Evolutionary conservation across 2,797 vertebrate genomes (phyloP).

Genomic region (Varecia variegata): DNA sequence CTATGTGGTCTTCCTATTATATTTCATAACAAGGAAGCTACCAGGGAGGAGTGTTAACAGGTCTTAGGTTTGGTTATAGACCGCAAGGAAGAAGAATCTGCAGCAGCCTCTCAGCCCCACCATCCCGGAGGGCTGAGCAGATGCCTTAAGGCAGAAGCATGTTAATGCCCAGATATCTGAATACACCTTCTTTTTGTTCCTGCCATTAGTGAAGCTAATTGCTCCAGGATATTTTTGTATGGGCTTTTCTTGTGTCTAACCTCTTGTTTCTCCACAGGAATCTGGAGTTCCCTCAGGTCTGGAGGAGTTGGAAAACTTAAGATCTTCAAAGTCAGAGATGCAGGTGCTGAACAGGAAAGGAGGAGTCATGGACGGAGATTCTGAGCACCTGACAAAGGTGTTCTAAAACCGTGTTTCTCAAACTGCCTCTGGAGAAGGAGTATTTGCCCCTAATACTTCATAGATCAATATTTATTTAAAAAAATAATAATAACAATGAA

Average conservation of each 20-base stretch:
- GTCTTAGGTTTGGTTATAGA: no score
- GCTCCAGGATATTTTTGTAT: not conserved
- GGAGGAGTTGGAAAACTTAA: not conserved
- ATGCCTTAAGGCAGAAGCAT: not conserved
- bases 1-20: not conserved
- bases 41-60: not conserved
- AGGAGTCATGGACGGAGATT: not conserved
- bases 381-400: not conserved
- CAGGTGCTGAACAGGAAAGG: not conserved
- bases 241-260: not conserved
- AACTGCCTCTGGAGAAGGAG: not conserved
- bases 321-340: not conserved
- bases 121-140: not conserved
- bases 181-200: not conserved
- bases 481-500: not conserved
- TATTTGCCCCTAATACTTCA: not conserved
- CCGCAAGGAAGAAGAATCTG: not conserved
- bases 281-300: not conserved
- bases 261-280: not conserved
- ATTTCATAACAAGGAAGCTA: not conserved
- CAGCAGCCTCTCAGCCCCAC: fast-evolving
- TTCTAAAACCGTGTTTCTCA: not conserved
- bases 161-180: not conserved
- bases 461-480: not conserved
- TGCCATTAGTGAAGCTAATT: not conserved